Evolutionary conservation across 2,797 vertebrate genomes (phyloP).

Genomic region (Remorina albescens): DNA sequence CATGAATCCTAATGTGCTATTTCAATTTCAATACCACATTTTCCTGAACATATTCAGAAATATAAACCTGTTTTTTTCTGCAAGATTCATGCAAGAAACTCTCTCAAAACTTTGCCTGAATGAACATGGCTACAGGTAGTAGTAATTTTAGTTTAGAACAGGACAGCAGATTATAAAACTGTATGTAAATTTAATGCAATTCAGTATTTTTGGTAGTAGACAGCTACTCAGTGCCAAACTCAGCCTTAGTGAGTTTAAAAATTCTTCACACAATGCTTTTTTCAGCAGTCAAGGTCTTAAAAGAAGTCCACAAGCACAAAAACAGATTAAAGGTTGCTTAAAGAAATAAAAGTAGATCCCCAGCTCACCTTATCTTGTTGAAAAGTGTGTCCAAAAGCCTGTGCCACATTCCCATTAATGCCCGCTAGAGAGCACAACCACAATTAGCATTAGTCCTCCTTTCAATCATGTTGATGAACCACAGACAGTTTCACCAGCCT

Average conservation of each 20-base stretch:
- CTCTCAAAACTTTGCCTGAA: not conserved
- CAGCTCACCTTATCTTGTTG: constrained; percentile 22
- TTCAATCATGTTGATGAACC: constrained; percentile 61
- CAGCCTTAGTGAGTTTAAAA: not conserved
- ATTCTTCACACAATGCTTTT: not conserved
- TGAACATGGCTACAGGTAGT: not conserved
- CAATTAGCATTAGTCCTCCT: constrained; percentile 65
- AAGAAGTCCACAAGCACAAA: not conserved
- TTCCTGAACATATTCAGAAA: not conserved
- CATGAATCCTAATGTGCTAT: not conserved
- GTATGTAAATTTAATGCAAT: too few relatives aligned
- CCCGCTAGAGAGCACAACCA: constrained; percentile 48
- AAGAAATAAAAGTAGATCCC: constrained; percentile 16
- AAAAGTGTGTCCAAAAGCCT: constrained; percentile 45
- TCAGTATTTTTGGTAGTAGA: too few relatives aligned
- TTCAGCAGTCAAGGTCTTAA: not conserved
- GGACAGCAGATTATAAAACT: not conserved
- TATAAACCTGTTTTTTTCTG: not conserved
- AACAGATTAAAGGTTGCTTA: not conserved
- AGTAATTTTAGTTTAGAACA: not conserved
- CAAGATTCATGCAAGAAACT: not conserved
- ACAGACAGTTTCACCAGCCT: constrained; percentile 22
- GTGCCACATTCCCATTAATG: constrained; percentile 59
- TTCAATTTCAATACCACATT: not conserved
- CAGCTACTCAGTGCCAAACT: too few relatives aligned